phyloP scores from a whole-genome alignment of 37 sponge, comb jelly and placozoan genomes.

The Sycon ciliatum region DNA sequence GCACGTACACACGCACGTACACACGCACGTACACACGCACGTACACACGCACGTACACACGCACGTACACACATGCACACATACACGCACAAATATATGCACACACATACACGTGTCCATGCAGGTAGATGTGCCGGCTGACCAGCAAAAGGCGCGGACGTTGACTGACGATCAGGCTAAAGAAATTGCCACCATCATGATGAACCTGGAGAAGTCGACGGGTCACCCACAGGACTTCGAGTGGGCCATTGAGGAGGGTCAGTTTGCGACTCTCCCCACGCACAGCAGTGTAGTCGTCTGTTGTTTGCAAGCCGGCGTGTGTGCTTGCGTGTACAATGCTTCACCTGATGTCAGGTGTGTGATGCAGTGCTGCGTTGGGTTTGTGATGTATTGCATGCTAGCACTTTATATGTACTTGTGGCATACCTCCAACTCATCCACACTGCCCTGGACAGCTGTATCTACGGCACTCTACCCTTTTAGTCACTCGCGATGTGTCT shows the following conservation, averaged over 20 bases:
- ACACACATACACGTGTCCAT: no score
- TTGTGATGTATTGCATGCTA: no score
- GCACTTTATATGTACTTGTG: background rate
- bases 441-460: background rate
- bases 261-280: background rate
- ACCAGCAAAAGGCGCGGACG: constrained; percentile 21
- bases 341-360: no score
- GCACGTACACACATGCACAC: no score
- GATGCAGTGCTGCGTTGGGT: no score
- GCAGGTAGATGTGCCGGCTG: constrained; percentile 41
- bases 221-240: constrained; percentile 80
- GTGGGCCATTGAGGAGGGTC: constrained; percentile 61
- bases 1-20: no score
- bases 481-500: no score
- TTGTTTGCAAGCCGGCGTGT: background rate
- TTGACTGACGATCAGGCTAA: constrained; percentile 46
- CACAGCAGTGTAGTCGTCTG: background rate
- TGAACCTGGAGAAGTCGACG: constrained; percentile 44
- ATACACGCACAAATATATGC: no score
- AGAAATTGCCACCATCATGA: constrained; percentile 48
- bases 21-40: no score
- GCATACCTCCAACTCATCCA: background rate
- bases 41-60: no score
- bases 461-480: background rate
- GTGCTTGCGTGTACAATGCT: background rate